Percentiles rank a stretch among this genome's conserved stretches.
Conservation (phyloP, 2,113 vertebrate genomes). For the Myotis lucifugus region DNA sequence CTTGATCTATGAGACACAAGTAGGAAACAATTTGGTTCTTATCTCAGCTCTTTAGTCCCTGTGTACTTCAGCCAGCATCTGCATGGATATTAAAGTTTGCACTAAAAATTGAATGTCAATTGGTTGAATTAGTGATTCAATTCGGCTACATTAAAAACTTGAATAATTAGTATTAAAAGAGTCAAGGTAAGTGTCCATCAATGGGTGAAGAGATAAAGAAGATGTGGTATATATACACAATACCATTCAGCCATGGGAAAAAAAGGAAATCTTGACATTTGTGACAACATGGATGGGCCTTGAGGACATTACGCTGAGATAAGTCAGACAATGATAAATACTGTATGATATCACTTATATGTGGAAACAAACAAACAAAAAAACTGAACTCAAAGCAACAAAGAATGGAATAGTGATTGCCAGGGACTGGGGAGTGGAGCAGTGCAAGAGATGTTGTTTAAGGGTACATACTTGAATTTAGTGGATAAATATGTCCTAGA, state of each 20-base stretch:
- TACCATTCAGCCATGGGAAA: neutral
- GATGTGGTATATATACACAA: neutral
- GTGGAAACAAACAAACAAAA: neutral
- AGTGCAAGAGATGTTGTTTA: neutral
- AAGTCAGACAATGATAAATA: neutral
- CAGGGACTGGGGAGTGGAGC: neutral
- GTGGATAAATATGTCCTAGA: neutral
- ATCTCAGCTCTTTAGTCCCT: neutral
- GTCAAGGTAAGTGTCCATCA: neutral
- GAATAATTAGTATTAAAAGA: neutral
- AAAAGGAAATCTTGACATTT: neutral
- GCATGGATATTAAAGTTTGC: conserved; percentile 9
- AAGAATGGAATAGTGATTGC: neutral
- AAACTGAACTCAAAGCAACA: neutral
- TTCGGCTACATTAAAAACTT: neutral
- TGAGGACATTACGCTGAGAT: neutral
- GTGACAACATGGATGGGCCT: too few relatives aligned
- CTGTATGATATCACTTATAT: neutral
- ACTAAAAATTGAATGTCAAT: neutral
- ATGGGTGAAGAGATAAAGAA: neutral
- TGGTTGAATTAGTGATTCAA: conserved; percentile 29
- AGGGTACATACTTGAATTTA: neutral
- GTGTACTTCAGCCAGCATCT: neutral
- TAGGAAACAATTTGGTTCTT: neutral
- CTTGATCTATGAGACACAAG: neutral